These are phyloP conservation scores for Drosophila virilis DNA, from an alignment of 1,140 invertebrate genomes.

Conservation along the genomic window DNA sequence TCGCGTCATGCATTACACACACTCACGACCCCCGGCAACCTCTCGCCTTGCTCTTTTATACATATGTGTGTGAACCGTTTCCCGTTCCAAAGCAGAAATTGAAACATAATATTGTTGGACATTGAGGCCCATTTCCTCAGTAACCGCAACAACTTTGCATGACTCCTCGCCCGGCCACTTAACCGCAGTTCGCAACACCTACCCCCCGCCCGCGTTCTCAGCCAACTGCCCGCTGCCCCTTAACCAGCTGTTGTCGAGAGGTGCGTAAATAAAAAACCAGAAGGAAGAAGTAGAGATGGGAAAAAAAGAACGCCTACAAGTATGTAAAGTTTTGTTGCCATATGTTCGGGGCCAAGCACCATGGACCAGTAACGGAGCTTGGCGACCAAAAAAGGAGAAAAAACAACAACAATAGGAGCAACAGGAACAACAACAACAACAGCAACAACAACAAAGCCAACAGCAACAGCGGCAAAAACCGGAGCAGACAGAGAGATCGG, in stretches of 20 bases:
- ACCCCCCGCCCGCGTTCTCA: background rate
- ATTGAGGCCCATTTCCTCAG: constrained; percentile 77
- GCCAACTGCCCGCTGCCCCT: background rate
- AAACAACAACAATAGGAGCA: constrained; percentile 16
- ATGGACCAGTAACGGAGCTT: constrained; percentile 67
- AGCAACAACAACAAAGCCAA: background rate
- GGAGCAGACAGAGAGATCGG: constrained; percentile 28
- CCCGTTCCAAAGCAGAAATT: constrained; percentile 59
- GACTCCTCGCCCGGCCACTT: constrained; percentile 45
- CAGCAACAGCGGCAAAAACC: constrained; percentile 16
- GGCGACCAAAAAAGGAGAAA: constrained; percentile 24
- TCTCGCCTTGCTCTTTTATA: background rate
- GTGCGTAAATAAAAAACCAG: constrained; percentile 60
- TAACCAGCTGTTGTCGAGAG: constrained; percentile 27
- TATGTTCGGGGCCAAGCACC: constrained; percentile 70
- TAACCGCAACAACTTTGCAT: constrained; percentile 71
- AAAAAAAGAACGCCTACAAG: constrained; percentile 60
- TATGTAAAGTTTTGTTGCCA: constrained; percentile 73
- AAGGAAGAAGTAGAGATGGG: constrained; percentile 46
- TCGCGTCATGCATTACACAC: constrained; percentile 27
- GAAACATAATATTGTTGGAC: constrained; percentile 82
- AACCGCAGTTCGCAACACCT: constrained; percentile 40
- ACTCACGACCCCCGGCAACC: background rate
- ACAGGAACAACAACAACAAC: constrained; percentile 15
- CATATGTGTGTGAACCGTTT: constrained; percentile 2